Evolutionary conservation across 2,888 invertebrate species (phyloP).

Genomic region (Tetropium fuscum): DNA sequence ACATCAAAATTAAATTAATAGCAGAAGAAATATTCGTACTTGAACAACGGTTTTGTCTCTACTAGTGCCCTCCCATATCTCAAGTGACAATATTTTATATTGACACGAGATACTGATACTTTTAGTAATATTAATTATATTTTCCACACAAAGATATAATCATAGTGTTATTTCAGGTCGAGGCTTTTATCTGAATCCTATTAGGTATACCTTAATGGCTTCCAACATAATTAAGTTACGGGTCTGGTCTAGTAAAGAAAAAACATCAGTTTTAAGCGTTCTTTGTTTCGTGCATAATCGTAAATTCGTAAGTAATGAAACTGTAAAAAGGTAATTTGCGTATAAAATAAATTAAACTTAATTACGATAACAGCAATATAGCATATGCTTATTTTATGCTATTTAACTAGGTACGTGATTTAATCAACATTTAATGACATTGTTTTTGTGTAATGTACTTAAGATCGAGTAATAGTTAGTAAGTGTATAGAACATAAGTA

Average conservation of each 20-base stretch:
- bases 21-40: no score
- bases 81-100: no score
- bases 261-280: constrained; percentile 32
- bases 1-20: no score
- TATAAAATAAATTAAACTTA: constrained; percentile 15
- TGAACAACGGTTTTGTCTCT: no score
- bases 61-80: no score
- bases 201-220: constrained; percentile 42
- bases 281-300: constrained; percentile 7
- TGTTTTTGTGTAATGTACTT: constrained; percentile 19
- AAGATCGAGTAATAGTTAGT: no score
- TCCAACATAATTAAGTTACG: constrained; percentile 38
- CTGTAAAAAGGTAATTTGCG: constrained; percentile 12
- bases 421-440: constrained; percentile 18
- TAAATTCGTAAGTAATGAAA: constrained; percentile 7
- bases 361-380: constrained; percentile 15
- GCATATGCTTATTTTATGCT: constrained; percentile 12
- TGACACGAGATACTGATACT: no score
- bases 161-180: constrained; percentile 8
- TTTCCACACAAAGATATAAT: neutral
- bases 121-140: no score
- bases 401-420: constrained; percentile 25
- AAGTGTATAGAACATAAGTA: no score
- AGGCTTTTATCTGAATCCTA: constrained; percentile 35
- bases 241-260: constrained; percentile 22